phyloP scores from a whole-genome alignment of 53 echinoderm and acorn worm genomes.

The Patiria pectinifera region DNA sequence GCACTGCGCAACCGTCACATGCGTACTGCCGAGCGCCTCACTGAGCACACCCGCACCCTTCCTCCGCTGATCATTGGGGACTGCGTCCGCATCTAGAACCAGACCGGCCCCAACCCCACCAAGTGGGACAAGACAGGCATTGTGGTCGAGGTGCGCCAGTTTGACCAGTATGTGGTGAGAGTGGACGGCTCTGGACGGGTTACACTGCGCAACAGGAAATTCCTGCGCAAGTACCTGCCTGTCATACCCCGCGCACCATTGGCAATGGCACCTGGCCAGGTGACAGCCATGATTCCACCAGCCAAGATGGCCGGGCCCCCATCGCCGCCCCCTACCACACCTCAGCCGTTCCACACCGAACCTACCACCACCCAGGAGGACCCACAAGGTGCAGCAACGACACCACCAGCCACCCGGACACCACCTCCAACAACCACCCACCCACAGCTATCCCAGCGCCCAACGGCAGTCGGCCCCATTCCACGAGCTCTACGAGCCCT shows the following conservation, averaged over 20 bases:
- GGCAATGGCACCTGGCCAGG: slow-evolving; percentile 16
- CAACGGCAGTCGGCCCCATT: background rate
- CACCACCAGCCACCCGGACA: background rate
- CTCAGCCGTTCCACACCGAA: background rate
- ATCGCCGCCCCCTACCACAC: background rate
- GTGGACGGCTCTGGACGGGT: slow-evolving; percentile 69
- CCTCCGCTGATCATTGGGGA: slow-evolving; percentile 65
- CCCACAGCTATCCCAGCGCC: background rate
- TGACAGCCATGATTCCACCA: background rate
- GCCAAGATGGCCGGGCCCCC: background rate
- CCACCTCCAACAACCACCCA: slow-evolving; percentile 2
- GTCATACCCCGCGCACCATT: slow-evolving; percentile 40
- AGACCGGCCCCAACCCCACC: slow-evolving; percentile 58
- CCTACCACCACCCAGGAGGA: background rate
- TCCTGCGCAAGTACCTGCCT: slow-evolving; percentile 57
- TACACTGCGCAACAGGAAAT: slow-evolving; percentile 52
- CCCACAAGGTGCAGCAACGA: background rate
- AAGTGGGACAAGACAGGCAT: slow-evolving; percentile 75
- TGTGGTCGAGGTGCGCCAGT: slow-evolving; percentile 72
- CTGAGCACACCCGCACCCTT: slow-evolving; percentile 45
- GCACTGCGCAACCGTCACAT: slow-evolving; percentile 70
- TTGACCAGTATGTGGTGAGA: slow-evolving; percentile 69
- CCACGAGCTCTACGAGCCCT: background rate
- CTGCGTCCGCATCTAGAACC: slow-evolving; percentile 63
- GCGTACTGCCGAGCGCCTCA: slow-evolving; percentile 50